A percentile compares a stretch with the other conserved stretches of the same genome.
These are phyloP conservation scores for Eubucco bourcierii DNA, from an alignment of 2,113 vertebrate species.

Conservation along the genomic window DNA sequence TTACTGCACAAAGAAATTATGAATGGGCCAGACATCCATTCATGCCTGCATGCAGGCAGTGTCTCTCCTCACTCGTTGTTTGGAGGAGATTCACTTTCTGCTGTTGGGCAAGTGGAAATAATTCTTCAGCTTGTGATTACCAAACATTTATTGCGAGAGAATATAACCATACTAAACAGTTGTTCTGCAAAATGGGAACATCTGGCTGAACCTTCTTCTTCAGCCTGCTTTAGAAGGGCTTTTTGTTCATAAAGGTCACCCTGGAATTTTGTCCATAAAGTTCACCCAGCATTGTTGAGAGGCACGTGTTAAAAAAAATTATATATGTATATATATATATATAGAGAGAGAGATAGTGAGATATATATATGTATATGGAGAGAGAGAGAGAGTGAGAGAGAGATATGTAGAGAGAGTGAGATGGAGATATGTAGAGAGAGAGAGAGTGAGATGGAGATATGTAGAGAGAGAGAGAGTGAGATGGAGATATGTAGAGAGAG, in stretches of 20 bases:
- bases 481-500: too few species aligned
- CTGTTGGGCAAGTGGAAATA: constrained; percentile 47
- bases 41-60: constrained; percentile 24
- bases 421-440: too few species aligned
- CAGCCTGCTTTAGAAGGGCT: not conserved
- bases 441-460: too few species aligned
- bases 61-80: constrained; percentile 9
- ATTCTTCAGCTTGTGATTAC: constrained; percentile 49
- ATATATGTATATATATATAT: too few species aligned
- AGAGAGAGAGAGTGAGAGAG: too few species aligned
- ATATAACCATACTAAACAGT: not conserved
- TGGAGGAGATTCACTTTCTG: not conserved
- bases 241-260: not conserved
- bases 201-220: not conserved
- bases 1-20: constrained; percentile 43
- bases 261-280: not conserved
- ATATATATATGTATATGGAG: too few species aligned
- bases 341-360: too few species aligned
- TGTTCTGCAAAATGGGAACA: constrained; percentile 18
- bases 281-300: not conserved
- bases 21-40: constrained; percentile 58
- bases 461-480: too few species aligned
- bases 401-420: too few species aligned
- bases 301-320: too few species aligned
- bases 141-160: constrained; percentile 44